These are phyloP conservation scores for Hylia prasina DNA, from an alignment of 2,113 vertebrate genomes.

Conservation along the genomic window DNA sequence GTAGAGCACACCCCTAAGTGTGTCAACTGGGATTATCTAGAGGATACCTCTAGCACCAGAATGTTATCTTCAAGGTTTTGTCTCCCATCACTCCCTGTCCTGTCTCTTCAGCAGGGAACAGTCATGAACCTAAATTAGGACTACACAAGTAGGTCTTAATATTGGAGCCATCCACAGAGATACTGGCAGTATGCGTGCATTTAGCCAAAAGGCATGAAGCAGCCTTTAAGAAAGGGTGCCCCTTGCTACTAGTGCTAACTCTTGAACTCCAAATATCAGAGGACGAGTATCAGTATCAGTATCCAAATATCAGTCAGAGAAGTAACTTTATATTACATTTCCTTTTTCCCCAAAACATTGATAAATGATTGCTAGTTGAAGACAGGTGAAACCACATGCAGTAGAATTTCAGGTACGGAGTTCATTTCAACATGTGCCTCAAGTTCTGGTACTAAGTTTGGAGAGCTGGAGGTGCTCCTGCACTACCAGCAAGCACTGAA, in stretches of 20 bases:
- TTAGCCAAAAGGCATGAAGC: neutral
- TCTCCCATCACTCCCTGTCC: neutral
- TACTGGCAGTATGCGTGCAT: neutral
- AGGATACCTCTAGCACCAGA: neutral
- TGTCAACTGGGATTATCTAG: neutral
- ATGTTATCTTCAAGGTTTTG: neutral
- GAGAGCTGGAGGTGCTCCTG: neutral
- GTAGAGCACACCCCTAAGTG: accelerated
- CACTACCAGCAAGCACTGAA: neutral
- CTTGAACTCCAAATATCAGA: neutral
- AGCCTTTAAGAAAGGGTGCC: neutral
- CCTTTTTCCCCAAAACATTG: neutral
- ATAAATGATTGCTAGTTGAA: neutral
- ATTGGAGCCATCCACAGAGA: neutral
- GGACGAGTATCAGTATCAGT: neutral
- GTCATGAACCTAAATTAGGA: neutral
- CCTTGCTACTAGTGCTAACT: neutral
- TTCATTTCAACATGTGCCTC: accelerated
- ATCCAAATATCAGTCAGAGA: neutral
- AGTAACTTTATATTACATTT: neutral
- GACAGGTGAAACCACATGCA: neutral
- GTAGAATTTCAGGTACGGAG: neutral
- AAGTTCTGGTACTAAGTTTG: neutral
- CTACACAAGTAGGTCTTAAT: neutral
- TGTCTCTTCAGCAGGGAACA: neutral